A percentile compares a stretch with the other conserved stretches of the same genome.
Evolutionary conservation across 2,113 vertebrate genomes (phyloP).

Genomic region (Bagarius yarrelli): DNA sequence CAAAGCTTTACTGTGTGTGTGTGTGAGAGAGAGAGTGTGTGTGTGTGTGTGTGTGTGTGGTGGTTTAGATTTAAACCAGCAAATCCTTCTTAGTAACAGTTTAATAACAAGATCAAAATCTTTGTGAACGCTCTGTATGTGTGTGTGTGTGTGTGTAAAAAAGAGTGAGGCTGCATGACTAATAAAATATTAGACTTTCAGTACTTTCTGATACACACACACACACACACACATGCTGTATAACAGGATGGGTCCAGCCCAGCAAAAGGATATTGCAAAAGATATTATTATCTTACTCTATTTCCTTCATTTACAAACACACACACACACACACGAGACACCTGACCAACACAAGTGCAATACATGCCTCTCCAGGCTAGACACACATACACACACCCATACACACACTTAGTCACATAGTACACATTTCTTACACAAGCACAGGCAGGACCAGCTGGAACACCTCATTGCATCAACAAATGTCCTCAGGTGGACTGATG

Average conservation of each 20-base stretch:
- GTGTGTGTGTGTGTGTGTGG: too few relatives aligned
- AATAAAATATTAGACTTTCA: too few relatives aligned
- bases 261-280: slow-evolving; percentile 11
- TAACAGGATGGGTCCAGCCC: background rate
- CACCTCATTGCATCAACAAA: background rate
- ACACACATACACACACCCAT: slow-evolving; percentile 13
- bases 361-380: background rate
- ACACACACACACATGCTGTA: background rate
- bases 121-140: too few relatives aligned
- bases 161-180: too few relatives aligned
- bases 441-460: background rate
- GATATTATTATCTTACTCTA: slow-evolving; percentile 4
- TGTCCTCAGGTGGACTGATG: background rate
- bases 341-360: background rate
- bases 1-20: background rate
- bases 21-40: background rate
- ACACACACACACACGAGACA: background rate
- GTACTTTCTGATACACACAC: too few relatives aligned
- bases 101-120: too few relatives aligned
- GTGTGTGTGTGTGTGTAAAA: too few relatives aligned
- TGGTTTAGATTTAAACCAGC: too few relatives aligned
- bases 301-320: background rate
- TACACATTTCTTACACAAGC: background rate
- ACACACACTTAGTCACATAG: background rate
- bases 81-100: too few relatives aligned